Evolutionary conservation across 2,113 vertebrate genomes (phyloP).

Genomic region (Oceanodroma tethys): DNA sequence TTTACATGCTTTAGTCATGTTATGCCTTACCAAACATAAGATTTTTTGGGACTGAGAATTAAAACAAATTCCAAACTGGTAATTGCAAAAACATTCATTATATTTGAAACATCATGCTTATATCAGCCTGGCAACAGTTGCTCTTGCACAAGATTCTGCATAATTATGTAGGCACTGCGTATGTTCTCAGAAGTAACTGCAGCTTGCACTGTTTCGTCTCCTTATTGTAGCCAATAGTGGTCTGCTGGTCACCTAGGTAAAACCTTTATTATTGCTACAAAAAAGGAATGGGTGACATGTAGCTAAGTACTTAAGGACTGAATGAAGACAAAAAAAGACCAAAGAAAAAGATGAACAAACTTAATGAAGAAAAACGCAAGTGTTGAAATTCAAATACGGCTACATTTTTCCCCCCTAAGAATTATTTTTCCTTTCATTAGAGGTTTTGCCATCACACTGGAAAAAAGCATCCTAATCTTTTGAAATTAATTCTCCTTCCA

Average conservation of each 20-base stretch:
- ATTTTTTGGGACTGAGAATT: neutral
- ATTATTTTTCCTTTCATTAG: neutral
- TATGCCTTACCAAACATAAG: neutral
- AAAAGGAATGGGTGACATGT: neutral
- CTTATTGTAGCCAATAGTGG: neutral
- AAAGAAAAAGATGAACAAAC: neutral
- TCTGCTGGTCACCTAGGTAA: neutral
- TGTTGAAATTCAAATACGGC: neutral
- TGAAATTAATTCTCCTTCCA: neutral
- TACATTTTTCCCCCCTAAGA: neutral
- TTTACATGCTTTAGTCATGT: neutral
- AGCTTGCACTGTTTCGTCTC: neutral
- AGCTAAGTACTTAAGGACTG: neutral
- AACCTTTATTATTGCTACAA: neutral
- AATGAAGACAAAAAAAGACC: neutral
- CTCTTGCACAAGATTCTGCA: neutral
- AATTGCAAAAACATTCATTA: neutral
- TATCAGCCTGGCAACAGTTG: neutral
- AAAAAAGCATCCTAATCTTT: neutral
- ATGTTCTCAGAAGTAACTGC: neutral
- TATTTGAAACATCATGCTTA: neutral
- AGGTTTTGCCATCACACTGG: neutral
- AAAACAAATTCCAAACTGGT: neutral
- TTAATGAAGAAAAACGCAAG: neutral
- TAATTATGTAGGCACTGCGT: neutral